A percentile compares a stretch with the other conserved stretches of the same genome.
These are phyloP conservation scores for Poeciliopsis paucimaculata DNA, from an alignment of 2,797 vertebrate species.

Conservation along the genomic window DNA sequence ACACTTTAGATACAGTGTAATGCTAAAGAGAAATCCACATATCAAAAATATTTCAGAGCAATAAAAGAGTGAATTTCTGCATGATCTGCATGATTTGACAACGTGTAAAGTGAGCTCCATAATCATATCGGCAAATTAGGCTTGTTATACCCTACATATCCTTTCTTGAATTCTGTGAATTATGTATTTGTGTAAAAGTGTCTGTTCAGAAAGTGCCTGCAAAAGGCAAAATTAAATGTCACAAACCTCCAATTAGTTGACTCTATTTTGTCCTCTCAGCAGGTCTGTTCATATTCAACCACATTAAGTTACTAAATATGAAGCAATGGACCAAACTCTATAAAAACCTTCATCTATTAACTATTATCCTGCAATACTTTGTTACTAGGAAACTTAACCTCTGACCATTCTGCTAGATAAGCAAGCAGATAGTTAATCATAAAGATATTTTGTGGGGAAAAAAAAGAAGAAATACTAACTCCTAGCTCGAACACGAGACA, in stretches of 20 bases:
- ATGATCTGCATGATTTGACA: conserved; percentile 46
- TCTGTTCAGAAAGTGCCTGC: conserved; percentile 39
- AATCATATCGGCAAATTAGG: conserved; percentile 49
- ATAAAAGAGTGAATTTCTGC: conserved; percentile 20
- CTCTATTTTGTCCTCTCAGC: conserved; percentile 61
- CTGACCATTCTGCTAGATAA: conserved; percentile 48
- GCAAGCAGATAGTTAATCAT: conserved; percentile 72
- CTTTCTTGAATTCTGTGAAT: not conserved
- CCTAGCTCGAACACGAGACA: conserved; percentile 32
- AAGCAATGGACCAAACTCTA: conserved; percentile 39
- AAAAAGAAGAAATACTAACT: conserved; percentile 32
- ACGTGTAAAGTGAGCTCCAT: conserved; percentile 48
- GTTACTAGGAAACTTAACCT: conserved; percentile 65
- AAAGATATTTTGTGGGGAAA: conserved; percentile 51
- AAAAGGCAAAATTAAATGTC: conserved; percentile 45
- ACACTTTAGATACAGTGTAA: conserved; percentile 1
- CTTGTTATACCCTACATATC: not conserved
- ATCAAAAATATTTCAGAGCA: conserved; percentile 23
- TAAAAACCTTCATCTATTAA: conserved; percentile 72
- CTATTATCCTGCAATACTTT: conserved; percentile 53
- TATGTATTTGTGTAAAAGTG: not conserved
- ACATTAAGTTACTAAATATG: conserved; percentile 64
- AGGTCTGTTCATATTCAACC: conserved; percentile 50
- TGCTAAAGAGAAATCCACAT: not conserved
- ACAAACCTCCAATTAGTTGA: conserved; percentile 60